Conservation (phyloP, 2,113 vertebrate genomes). For the Oreochromis niloticus region DNA sequence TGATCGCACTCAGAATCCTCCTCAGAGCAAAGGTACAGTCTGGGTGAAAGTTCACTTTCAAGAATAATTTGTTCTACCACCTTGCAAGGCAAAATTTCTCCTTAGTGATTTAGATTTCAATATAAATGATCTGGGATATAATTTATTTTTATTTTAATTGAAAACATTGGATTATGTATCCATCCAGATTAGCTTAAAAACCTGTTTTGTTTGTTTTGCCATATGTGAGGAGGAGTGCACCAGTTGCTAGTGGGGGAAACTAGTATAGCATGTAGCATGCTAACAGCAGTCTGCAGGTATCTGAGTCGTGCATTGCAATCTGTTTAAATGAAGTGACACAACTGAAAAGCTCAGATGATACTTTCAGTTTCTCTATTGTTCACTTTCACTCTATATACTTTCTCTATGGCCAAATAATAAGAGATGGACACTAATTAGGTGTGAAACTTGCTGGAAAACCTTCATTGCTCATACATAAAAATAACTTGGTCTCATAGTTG, state of each 20-base stretch:
- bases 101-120: background rate
- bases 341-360: background rate
- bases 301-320: background rate
- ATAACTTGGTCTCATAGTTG: background rate
- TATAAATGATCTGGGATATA: background rate
- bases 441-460: background rate
- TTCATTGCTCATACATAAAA: background rate
- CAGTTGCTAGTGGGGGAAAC: background rate
- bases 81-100: background rate
- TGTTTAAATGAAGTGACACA: background rate
- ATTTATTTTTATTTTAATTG: background rate
- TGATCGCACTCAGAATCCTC: conserved; percentile 95
- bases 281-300: background rate
- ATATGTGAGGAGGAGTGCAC: background rate
- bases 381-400: background rate
- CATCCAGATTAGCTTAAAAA: background rate
- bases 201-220: background rate
- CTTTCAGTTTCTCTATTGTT: background rate
- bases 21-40: conserved; percentile 93
- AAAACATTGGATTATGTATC: background rate
- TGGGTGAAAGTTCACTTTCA: background rate
- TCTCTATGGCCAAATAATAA: background rate
- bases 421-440: background rate
- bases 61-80: background rate
- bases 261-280: background rate